Base-by-base conservation (phyloP, 2,888 invertebrate species). In the Peribatodes rhomboidaria region DNA sequence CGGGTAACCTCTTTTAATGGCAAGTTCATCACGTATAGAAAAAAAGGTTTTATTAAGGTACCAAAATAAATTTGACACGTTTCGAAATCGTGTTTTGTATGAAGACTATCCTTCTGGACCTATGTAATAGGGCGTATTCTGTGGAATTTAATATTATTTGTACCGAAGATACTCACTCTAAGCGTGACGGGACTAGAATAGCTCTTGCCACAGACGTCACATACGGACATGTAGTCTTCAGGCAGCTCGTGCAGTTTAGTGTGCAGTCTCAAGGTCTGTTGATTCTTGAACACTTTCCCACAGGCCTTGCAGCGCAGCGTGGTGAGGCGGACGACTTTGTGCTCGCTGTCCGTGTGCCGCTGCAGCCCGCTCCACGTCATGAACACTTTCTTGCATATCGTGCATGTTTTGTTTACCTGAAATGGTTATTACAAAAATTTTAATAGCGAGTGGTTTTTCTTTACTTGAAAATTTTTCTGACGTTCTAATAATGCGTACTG, bases 141-240 rank as follows among this genome's bases (percentile, higher is more conserved):
- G n/a, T n/a, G n/a, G n/a, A n/a, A n/a, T n/a, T n/a, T n/a, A n/a
- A n/a, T n/a, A n/a, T n/a, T n/a, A n/a, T n/a, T n/a, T n/a, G n/a
- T n/a, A 7, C 11, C 11, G 16, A 47, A 41, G 1, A 13, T 18
- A 22, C 71, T 73, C 75, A 89, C 91, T 81, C 82, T 85, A 27
- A 92, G 81, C 56, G 79, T 80, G 65, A 81, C 78, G 44, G 80
- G 77, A 1, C 84, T 82, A 7, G 84, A 82, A 52, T 83, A 87
- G n/a, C 79, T 84, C 67, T 85, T 89, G 0, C 93, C 93, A 44
- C 93, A 94, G 0, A 90, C 74, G 69, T 93, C 87, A 61, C 93
- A 94, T 18, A 93, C 84, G 53, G 76, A 80, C 11, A 81, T 52
- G 35, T 75, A 78, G 14, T 85, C 80, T 0, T 73, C 78, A 35